Base-by-base conservation (phyloP, 1,140 invertebrate species). In the Fopius arisanus region DNA sequence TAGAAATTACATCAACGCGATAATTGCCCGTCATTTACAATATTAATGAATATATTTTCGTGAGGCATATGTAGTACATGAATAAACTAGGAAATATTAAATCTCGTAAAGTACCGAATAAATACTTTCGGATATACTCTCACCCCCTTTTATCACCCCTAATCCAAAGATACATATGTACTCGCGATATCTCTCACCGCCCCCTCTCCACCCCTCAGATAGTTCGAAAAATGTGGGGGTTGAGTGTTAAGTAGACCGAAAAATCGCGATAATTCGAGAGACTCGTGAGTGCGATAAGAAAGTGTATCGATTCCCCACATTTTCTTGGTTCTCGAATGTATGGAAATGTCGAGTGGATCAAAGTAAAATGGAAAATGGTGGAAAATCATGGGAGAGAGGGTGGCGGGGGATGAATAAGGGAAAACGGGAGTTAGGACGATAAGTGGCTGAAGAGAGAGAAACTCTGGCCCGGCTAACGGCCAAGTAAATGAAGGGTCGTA, bases 181-280 rank as follows among this genome's bases (percentile, higher is more conserved):
- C 83, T 86, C 78, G 82, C 83, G 84, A 83, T 88, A 87, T 87
- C 86, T 83, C 63, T 19, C 78, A n/a, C 80, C 80, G n/a, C n/a
- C n/a, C n/a, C n/a, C n/a, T n/a, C n/a, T n/a, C n/a, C n/a, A n/a
- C 83, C 82, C 79, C 83, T 73, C 65, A 83, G 84, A 86, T 86
- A 87, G 86, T 82, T 78, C 77, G 79, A 77, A 81, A 26, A 28
- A 28, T 51, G 41, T 21, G 33, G 14, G 59, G 37, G 70, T 31
- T 71, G 54, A 71, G 21, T 63, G 26, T 40, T 62, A 71, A 33
- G 59, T 54, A 71, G 14, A 66, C 9, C 43, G 70, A 65, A 72
- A 63, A 65, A 66, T 72, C 37, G 26, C 33, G 67, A 70, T 70
- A 70, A 70, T 72, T 66, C 62, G 54, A 71, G 59, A 65, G 28